These are phyloP conservation scores for Megalonaias nervosa DNA, from an alignment of 1,140 invertebrate genomes.

Conservation along the genomic window DNA sequence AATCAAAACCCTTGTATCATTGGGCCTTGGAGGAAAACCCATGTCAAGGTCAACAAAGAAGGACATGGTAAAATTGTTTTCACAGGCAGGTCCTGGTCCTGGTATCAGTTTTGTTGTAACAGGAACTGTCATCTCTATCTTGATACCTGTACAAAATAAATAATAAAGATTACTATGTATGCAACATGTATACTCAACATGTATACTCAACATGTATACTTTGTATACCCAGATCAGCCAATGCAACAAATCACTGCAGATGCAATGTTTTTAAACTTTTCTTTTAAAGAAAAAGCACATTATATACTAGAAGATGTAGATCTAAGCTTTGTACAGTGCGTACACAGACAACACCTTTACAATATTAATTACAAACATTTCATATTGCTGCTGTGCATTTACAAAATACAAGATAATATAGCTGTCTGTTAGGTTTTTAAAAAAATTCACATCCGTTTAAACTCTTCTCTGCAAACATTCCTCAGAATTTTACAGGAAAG, in stretches of 20 bases:
- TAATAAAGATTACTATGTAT: background rate
- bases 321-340: too few relatives aligned
- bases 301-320: background rate
- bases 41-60: constrained; percentile 50
- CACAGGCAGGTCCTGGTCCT: constrained; percentile 62
- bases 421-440: too few relatives aligned
- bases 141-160: constrained; percentile 44
- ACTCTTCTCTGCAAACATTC: too few relatives aligned
- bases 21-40: constrained; percentile 37
- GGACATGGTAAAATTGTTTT: constrained; percentile 69
- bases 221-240: too few relatives aligned
- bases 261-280: background rate
- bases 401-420: too few relatives aligned
- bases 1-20: constrained; percentile 38
- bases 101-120: constrained; percentile 62
- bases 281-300: background rate
- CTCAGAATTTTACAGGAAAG: too few relatives aligned
- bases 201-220: background rate
- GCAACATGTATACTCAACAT: background rate
- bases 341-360: background rate
- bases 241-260: background rate
- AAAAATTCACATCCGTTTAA: too few relatives aligned
- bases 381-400: too few relatives aligned
- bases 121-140: constrained; percentile 69
- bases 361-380: too few relatives aligned